Evolutionary conservation across 1,140 invertebrate species (phyloP), one percentile per base, ranked within the genome.

Genomic region (Heliothis subflexa): DNA sequence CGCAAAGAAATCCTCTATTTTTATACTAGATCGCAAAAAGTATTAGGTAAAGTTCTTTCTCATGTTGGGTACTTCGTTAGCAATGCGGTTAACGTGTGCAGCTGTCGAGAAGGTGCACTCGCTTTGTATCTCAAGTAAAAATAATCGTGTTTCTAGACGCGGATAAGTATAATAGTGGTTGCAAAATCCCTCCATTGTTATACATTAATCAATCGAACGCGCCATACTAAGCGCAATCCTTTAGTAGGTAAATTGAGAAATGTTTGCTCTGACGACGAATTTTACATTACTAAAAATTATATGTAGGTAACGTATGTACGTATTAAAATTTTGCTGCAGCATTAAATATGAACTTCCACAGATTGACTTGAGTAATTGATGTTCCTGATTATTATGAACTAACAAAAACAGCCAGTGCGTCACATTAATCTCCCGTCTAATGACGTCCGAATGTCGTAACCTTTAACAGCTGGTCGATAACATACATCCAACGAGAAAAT

Each of bases 151-250:
- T 68, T 52, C 59, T 21, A 81, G 40, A 28, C 59, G 70, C 16
- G 57, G 33, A 72, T 33, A 74, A 64, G 50, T 73, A 75, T 54
- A 75, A 55, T 55, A 76, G 52, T 49, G 21, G 13, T 64, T 80
- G 45, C 81, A 74, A 79, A 83, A 83, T 64, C 59, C 33, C 78
- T 83, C 78, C 70, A 81, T 83, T 81, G 77, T 75, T 81, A 59
- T 50, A 59, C 62, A 28, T 76, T 76, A 75, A 81, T 78, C 77
- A 78, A 74, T 78, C 55, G 75, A 78, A 76, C 57, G 80, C 78
- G 57, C 70, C 66, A 77, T 73, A 75, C 40, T 75, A 72, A 50
- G n/a, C 49, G 73, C 80, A 82, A 79, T 77, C 57, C 49, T 47
- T 61, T 61, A 49, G 50, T 55, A 55, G 68, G 28, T 33, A 72